Conservation (phyloP, 2,797 vertebrate genomes). For the Chaunax sp. region DNA sequence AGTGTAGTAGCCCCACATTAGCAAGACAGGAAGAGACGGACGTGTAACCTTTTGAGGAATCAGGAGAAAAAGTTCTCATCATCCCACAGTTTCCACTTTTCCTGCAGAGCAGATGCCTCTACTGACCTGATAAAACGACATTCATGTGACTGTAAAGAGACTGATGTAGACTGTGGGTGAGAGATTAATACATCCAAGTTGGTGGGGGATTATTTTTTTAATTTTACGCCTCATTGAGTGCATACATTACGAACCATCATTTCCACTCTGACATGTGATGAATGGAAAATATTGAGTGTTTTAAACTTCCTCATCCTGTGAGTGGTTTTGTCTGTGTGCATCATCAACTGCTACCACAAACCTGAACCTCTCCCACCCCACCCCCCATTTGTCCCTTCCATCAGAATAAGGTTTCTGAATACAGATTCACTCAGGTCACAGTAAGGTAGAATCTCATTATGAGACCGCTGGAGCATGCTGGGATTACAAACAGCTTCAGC, state of each 20-base stretch:
- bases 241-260: neutral
- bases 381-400: neutral
- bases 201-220: neutral
- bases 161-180: neutral
- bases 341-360: neutral
- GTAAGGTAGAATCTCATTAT: constrained; percentile 26
- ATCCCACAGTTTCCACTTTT: neutral
- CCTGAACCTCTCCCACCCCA: neutral
- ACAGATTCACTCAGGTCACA: constrained; percentile 23
- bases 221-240: neutral
- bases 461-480: constrained; percentile 19
- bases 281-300: neutral
- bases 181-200: constrained; percentile 4
- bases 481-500: constrained; percentile 21
- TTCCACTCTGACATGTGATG: neutral
- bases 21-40: constrained; percentile 5
- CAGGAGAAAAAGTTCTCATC: neutral
- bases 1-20: constrained; percentile 12
- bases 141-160: constrained; percentile 37
- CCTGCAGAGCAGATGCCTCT: neutral
- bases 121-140: constrained; percentile 29
- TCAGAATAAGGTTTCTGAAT: constrained; percentile 12
- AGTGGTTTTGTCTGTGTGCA: neutral
- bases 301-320: neutral
- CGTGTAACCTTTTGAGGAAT: neutral